Conservation (phyloP, 1,140 invertebrate species). For the Triops longicaudatus region DNA sequence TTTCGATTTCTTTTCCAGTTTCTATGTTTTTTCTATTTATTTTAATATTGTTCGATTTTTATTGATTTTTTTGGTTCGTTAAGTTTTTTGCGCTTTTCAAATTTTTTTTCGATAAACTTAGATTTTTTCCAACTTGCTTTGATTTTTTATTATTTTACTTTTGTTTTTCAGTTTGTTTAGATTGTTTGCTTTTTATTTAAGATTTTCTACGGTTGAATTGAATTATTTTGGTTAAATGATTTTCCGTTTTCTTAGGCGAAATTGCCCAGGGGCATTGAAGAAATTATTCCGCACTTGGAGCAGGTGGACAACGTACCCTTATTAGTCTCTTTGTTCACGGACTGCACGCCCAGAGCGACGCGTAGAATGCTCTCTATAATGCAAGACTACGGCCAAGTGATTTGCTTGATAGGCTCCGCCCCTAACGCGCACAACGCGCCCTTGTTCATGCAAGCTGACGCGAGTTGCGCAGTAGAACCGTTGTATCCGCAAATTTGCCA, state of each 20-base stretch:
- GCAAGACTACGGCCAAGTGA: conserved; percentile 53
- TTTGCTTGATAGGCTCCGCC: conserved; percentile 48
- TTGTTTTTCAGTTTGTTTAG: no score
- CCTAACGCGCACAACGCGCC: conserved; percentile 73
- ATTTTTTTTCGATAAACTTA: no score
- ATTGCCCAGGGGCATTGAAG: conserved; percentile 89
- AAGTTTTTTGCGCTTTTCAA: no score
- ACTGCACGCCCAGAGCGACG: conserved; percentile 55
- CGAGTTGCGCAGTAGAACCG: conserved; percentile 83
- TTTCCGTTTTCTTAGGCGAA: conserved; percentile 55
- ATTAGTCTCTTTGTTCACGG: conserved; percentile 91
- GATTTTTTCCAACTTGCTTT: no score
- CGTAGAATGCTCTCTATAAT: conserved; percentile 50
- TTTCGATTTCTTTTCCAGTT: no score
- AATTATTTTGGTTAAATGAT: not conserved
- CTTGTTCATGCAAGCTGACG: conserved; percentile 89
- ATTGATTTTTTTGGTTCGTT: no score
- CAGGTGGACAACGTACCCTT: conserved; percentile 94
- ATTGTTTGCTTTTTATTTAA: no score
- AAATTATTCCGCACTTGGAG: conserved; percentile 90
- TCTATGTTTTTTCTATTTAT: no score
- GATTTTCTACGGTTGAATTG: no score
- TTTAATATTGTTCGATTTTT: no score
- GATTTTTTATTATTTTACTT: no score
- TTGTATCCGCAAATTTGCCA: conserved; percentile 83